Base-by-base conservation (phyloP, 2,888 invertebrate species). In the Cerceris ruficornis region DNA sequence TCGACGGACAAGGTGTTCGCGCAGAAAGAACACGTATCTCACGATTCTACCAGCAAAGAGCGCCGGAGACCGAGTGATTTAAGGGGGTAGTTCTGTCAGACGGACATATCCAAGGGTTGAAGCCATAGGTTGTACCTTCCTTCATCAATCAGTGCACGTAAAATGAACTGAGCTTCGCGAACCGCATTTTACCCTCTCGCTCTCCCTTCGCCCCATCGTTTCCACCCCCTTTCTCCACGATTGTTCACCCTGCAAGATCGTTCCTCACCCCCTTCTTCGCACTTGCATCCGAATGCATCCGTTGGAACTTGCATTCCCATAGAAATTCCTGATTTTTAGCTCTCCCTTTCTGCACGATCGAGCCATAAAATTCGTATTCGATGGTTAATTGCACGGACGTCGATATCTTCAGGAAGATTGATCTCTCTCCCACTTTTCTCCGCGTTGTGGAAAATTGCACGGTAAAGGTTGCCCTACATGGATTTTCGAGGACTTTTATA, bases 81-180 rank as follows among this genome's bases (percentile, higher is more conserved):
- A 61, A 62, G 46, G 60, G 67, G 65, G 59, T 58, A 59, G 78
- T 50, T 79, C 61, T 65, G 54, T 69, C 54, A 50, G 73, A 50
- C 14, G 61, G 73, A 57, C 75, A 55, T 69, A 77, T 77, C 68
- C 67, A 69, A 74, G 67, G 77, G 57, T 58, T 68, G 80, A 69
- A 82, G 72, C 64, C 76, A 68, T 66, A 71, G 70, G 77, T 61
- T 79, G 77, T 80, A 85, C 83, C 73, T 85, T 84, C 81, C 83
- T 77, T 80, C 83, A 85, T 85, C 87, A 83, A 85, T 87, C 88
- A 85, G 83, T 72, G 82, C 74, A 54, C 66, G 69, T 74, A 69
- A 74, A 78, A 70, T 77, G 78, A 80, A 79, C 72, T 58, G 68
- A 52, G 58, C 64, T 62, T 49, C 62, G 39, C 41, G 50, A n/a